Conservation (phyloP, 2,113 vertebrate species). For the Kryptolebias marmoratus region DNA sequence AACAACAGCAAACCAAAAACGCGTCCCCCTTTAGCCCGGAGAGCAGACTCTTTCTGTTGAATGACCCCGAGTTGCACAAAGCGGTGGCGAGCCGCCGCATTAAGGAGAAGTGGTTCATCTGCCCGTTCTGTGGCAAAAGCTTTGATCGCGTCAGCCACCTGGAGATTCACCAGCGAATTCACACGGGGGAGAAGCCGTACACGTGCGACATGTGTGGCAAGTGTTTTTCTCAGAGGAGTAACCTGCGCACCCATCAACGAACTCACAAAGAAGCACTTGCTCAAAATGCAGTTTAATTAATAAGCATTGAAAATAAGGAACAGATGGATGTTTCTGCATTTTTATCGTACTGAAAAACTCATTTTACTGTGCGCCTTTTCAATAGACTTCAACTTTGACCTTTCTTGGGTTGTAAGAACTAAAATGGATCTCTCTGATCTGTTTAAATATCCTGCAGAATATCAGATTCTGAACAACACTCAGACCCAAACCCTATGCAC, state of each 20-base stretch:
- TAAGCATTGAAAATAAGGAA: not conserved
- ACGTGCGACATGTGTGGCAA: slow-evolving; percentile 72
- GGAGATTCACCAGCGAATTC: slow-evolving; percentile 81
- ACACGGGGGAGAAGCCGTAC: slow-evolving; percentile 82
- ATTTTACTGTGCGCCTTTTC: slow-evolving; percentile 32
- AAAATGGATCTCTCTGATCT: slow-evolving; percentile 1
- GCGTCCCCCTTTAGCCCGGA: slow-evolving; percentile 20
- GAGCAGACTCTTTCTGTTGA: slow-evolving; percentile 43
- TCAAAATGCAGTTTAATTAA: slow-evolving; percentile 46
- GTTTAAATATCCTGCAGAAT: not conserved
- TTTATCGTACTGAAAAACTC: slow-evolving; percentile 24
- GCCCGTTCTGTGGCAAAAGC: slow-evolving; percentile 82
- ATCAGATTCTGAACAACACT: not conserved
- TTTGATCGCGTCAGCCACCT: slow-evolving; percentile 82
- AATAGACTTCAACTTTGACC: not conserved
- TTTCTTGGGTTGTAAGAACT: slow-evolving; percentile 24
- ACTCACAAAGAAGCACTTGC: slow-evolving; percentile 67
- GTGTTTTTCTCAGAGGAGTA: slow-evolving; percentile 80
- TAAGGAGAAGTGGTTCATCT: slow-evolving; percentile 82
- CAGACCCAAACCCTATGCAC: not conserved
- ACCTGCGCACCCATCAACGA: slow-evolving; percentile 80
- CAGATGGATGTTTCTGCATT: slow-evolving; percentile 19
- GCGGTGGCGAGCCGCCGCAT: slow-evolving; percentile 36
- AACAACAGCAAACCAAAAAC: slow-evolving; percentile 38
- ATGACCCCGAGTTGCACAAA: slow-evolving; percentile 45